Evolutionary conservation across 1,140 invertebrate species (phyloP).

Genomic region (Neoseiulus cucumeris): DNA sequence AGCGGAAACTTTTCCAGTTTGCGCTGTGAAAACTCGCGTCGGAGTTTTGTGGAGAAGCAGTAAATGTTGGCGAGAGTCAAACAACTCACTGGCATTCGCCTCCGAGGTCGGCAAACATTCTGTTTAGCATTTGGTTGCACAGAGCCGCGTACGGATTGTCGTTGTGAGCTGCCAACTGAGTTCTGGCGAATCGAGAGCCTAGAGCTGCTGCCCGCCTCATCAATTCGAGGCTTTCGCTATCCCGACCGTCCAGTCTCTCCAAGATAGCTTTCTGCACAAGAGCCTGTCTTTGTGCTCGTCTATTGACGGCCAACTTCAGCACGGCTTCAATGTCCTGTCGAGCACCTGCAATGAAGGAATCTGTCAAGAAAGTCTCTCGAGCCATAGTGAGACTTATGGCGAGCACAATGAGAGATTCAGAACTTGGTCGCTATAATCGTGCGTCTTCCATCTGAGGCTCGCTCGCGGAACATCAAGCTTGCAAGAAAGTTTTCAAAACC

Average conservation of each 20-base stretch:
- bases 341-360: neutral
- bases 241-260: neutral
- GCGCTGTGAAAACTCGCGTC: too few relatives aligned
- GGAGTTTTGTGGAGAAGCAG: too few relatives aligned
- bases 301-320: neutral
- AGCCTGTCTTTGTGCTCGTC: neutral
- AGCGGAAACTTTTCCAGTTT: too few relatives aligned
- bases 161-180: conserved; percentile 40
- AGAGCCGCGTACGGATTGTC: conserved; percentile 65
- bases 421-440: too few relatives aligned
- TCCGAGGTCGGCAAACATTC: conserved; percentile 37
- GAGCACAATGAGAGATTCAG: too few relatives aligned
- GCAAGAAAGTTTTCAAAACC: too few relatives aligned
- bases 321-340: neutral
- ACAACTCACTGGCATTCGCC: neutral
- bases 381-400: too few relatives aligned
- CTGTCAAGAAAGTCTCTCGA: too few relatives aligned
- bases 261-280: neutral
- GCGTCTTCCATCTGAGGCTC: too few relatives aligned
- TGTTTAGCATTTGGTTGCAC: conserved; percentile 72
- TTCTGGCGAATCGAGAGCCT: conserved; percentile 58
- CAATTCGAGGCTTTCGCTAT: neutral
- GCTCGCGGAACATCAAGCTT: too few relatives aligned
- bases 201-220: conserved; percentile 48
- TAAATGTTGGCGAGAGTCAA: too few relatives aligned